phyloP scores from a whole-genome alignment of 2,113 vertebrate species.

The Lipotes vexillifer region DNA sequence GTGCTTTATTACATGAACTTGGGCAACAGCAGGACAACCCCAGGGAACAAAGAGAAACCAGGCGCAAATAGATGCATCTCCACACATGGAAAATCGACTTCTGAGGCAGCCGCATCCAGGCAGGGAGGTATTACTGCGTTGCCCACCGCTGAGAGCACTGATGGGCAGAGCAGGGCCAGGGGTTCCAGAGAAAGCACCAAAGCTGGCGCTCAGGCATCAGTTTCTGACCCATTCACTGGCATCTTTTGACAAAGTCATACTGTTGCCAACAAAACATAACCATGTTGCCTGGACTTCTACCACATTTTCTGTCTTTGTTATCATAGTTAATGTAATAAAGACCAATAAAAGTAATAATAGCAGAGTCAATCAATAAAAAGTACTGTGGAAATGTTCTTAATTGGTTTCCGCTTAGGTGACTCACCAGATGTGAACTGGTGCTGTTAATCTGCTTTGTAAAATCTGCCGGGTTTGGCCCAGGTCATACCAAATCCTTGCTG shows the following conservation, averaged over 20 bases:
- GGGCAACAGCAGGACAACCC: background rate
- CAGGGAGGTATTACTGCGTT: background rate
- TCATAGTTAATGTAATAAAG: background rate
- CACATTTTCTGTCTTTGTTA: background rate
- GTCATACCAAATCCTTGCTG: background rate
- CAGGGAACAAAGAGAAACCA: background rate
- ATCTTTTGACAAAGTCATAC: background rate
- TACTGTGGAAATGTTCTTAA: background rate
- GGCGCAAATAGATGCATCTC: background rate
- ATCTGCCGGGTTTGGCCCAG: background rate
- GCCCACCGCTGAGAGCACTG: no score
- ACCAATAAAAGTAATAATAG: background rate
- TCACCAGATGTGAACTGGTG: background rate
- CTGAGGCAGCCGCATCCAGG: background rate
- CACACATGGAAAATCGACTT: background rate
- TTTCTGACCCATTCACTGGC: no score
- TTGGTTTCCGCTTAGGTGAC: background rate
- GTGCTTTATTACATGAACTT: background rate
- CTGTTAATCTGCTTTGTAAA: background rate
- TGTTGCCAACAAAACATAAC: background rate
- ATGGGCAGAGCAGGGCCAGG: rapidly evolving
- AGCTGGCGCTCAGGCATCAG: rapidly evolving
- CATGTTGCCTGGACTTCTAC: no score
- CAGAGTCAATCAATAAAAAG: background rate
- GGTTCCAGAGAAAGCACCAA: rapidly evolving